Conservation (phyloP, 2,797 vertebrate genomes). For the Oreochromis grahami region DNA sequence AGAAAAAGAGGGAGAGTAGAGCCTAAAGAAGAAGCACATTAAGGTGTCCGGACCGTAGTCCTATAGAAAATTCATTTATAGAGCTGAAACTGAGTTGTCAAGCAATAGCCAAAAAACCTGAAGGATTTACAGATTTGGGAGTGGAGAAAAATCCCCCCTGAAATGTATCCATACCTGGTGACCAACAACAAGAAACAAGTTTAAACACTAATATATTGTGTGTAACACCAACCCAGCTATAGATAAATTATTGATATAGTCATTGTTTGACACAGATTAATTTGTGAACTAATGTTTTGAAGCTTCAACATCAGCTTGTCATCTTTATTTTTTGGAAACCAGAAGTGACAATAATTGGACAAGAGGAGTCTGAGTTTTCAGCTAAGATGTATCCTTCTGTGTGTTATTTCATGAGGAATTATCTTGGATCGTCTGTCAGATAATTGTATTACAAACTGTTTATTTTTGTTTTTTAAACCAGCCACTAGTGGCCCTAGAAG, state of each 20-base stretch:
- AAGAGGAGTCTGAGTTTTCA: neutral
- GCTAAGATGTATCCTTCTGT: neutral
- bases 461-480: neutral
- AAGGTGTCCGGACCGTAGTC: neutral
- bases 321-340: no score
- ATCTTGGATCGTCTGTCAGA: neutral
- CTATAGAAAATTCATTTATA: neutral
- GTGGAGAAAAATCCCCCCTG: no score
- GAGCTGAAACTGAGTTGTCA: accelerated
- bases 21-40: neutral
- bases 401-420: accelerated
- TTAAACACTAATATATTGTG: neutral
- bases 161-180: no score
- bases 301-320: no score
- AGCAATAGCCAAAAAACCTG: neutral
- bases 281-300: no score
- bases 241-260: no score
- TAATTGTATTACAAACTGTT: neutral
- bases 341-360: neutral
- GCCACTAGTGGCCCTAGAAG: neutral
- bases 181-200: neutral
- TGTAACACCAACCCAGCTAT: neutral
- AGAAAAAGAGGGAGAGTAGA: neutral
- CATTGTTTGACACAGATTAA: no score
- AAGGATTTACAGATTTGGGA: neutral